Conservation (phyloP, 2,797 vertebrate genomes). For the Bradypodion pumilum region DNA sequence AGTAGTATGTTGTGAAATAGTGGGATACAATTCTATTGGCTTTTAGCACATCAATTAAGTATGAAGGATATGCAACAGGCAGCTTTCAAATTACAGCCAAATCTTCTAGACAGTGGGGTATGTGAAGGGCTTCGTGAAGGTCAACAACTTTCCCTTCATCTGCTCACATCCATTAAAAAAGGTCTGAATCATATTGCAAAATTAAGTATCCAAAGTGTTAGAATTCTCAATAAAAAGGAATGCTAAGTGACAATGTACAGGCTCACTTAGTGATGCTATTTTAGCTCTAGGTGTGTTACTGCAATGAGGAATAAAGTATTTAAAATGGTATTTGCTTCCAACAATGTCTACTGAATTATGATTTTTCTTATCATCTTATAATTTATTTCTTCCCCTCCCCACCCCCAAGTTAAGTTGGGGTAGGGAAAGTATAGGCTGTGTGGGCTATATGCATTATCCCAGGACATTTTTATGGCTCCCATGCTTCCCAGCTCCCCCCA, state of each 20-base stretch:
- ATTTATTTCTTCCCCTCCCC: too few relatives aligned
- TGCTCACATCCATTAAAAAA: neutral
- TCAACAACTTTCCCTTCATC: neutral
- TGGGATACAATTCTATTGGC: neutral
- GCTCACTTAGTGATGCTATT: neutral
- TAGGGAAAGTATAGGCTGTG: too few relatives aligned
- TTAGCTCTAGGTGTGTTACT: neutral
- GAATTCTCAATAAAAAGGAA: neutral
- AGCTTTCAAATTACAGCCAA: neutral
- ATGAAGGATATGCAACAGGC: neutral
- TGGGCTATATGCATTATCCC: too few relatives aligned
- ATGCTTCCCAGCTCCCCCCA: too few relatives aligned
- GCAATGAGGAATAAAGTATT: neutral
- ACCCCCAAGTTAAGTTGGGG: too few relatives aligned
- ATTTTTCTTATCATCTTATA: too few relatives aligned
- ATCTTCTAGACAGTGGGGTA: neutral
- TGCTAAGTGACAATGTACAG: neutral
- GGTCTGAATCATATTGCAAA: neutral
- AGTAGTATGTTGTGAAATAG: neutral
- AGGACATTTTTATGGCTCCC: too few relatives aligned
- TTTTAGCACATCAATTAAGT: neutral
- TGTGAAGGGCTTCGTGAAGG: neutral
- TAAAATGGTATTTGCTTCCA: neutral
- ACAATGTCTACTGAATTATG: neutral
- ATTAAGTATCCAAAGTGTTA: neutral